Conservation (phyloP, 2,888 invertebrate species). For the Noctua comes region DNA sequence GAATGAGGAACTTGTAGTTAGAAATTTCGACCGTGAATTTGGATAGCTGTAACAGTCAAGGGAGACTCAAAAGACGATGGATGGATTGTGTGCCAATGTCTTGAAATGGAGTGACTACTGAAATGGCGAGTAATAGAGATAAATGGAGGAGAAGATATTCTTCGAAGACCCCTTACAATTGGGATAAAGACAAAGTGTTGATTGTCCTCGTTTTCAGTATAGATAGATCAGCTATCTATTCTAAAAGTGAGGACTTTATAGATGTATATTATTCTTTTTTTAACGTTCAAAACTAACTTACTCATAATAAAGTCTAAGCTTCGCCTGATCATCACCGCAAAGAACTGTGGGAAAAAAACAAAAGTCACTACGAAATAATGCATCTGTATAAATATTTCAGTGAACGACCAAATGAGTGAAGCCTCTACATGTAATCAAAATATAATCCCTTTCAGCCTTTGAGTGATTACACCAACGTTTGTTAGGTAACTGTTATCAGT, state of each 20-base stretch:
- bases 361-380: background rate
- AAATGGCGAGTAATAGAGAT: background rate
- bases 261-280: no score
- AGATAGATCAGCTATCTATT: background rate
- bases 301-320: slow-evolving; percentile 72
- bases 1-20: background rate
- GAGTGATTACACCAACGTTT: background rate
- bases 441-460: background rate
- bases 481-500: background rate
- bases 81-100: background rate
- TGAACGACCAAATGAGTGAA: background rate
- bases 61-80: background rate
- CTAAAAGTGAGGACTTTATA: no score
- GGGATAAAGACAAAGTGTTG: background rate
- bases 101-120: background rate
- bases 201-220: background rate
- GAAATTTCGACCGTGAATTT: background rate
- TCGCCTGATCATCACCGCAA: slow-evolving; percentile 73
- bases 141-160: background rate
- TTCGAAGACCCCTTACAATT: background rate
- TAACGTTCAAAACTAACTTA: slow-evolving; percentile 52
- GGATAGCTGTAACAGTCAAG: background rate
- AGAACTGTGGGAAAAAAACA: slow-evolving; percentile 66
- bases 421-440: background rate
- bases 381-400: slow-evolving; percentile 2